Evolutionary conservation across 2,888 invertebrate species (phyloP).

Genomic region (Listrodromus nycthemerus): DNA sequence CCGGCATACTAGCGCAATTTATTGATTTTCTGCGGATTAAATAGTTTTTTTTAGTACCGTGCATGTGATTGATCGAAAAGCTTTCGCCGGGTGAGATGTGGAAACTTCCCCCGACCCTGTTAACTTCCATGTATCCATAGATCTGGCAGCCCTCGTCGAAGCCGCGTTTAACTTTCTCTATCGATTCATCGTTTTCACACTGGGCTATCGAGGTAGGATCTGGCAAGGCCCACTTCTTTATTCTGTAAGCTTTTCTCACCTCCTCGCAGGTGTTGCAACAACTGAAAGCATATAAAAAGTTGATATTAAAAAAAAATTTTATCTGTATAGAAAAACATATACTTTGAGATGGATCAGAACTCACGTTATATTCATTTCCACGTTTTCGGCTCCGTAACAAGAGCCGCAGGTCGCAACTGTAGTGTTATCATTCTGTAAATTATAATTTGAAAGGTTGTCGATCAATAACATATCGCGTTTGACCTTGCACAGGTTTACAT

Average conservation of each 20-base stretch:
- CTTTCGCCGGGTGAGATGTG: constrained; percentile 99
- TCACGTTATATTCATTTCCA: constrained; percentile 80
- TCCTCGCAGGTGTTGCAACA: constrained; percentile 99
- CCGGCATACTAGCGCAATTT: not conserved
- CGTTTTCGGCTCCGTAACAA: constrained; percentile 95
- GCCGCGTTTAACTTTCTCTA: constrained; percentile 91
- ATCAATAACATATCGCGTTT: not conserved
- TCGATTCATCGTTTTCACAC: constrained; percentile 93
- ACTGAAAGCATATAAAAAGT: constrained; percentile 85
- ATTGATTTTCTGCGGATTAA: not conserved
- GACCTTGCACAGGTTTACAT: not conserved
- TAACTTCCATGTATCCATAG: constrained; percentile 97
- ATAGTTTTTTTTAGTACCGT: constrained; percentile 86
- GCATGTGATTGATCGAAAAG: constrained; percentile 97
- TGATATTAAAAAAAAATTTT: not conserved
- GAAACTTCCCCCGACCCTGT: constrained; percentile 98
- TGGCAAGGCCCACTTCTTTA: constrained; percentile 94
- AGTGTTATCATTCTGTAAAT: constrained; percentile 82
- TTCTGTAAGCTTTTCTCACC: constrained; percentile 96
- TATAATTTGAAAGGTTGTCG: not conserved
- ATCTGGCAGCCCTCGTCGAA: constrained; percentile 98
- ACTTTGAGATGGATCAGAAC: constrained; percentile 41
- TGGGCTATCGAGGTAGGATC: constrained; percentile 93
- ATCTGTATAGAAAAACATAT: not conserved
- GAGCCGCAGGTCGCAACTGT: constrained; percentile 92